phyloP scores from a whole-genome alignment of 2,797 vertebrate genomes.

The Danionella dracula region DNA sequence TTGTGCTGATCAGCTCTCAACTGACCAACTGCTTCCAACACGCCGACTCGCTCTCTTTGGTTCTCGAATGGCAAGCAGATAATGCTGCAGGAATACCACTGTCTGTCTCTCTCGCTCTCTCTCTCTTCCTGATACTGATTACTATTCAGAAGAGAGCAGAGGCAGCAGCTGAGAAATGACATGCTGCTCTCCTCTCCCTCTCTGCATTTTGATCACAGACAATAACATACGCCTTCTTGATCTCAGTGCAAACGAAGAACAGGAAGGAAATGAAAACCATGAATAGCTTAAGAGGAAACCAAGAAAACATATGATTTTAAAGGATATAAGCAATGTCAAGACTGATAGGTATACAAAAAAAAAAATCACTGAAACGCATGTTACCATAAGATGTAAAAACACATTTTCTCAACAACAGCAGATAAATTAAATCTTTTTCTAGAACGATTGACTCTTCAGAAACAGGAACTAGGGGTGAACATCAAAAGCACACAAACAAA shows the following conservation, averaged over 20 bases:
- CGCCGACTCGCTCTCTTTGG: slow-evolving; percentile 16
- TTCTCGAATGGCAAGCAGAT: slow-evolving; percentile 63
- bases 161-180: slow-evolving; percentile 79
- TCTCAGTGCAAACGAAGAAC: slow-evolving; percentile 28
- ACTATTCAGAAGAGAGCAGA: slow-evolving; percentile 76
- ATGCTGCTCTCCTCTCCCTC: slow-evolving; percentile 63
- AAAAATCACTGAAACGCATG: too few relatives aligned
- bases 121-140: slow-evolving; percentile 74
- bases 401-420: too few relatives aligned
- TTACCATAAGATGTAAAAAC: too few relatives aligned
- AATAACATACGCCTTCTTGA: slow-evolving; percentile 9
- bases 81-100: slow-evolving; percentile 76
- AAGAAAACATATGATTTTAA: too few relatives aligned
- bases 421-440: too few relatives aligned
- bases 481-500: too few relatives aligned
- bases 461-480: too few relatives aligned
- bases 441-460: too few relatives aligned
- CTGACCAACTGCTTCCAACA: slow-evolving; percentile 51
- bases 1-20: slow-evolving; percentile 9
- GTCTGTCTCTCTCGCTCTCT: too few relatives aligned
- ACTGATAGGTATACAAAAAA: too few relatives aligned
- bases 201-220: slow-evolving; percentile 22
- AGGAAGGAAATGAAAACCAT: neutral
- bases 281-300: neutral
- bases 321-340: too few relatives aligned